These are phyloP conservation scores for Nasonovia ribisnigri DNA, from an alignment of 2,888 invertebrate species.

Conservation along the genomic window DNA sequence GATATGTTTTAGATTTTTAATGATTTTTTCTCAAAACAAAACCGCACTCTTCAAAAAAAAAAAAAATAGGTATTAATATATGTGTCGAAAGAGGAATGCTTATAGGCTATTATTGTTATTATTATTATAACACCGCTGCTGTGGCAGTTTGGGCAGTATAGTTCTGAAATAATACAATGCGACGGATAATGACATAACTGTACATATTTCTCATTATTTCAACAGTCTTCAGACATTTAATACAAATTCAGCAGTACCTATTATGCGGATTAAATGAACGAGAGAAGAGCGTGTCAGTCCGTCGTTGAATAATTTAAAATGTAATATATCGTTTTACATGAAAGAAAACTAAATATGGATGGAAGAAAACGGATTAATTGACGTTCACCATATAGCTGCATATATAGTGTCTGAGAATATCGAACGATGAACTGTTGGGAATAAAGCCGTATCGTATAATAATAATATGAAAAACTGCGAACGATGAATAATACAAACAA, in stretches of 20 bases:
- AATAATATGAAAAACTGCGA: constrained; percentile 14
- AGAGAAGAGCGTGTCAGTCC: neutral
- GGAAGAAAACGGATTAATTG: constrained; percentile 12
- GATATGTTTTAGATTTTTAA: neutral
- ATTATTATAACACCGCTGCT: no score
- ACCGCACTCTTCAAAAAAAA: neutral
- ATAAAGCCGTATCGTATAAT: neutral
- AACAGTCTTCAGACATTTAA: neutral
- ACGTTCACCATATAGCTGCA: neutral
- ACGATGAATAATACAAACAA: neutral
- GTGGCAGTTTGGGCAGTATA: no score
- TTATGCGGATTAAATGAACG: neutral
- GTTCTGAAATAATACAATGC: neutral
- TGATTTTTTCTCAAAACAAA: neutral
- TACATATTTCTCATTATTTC: neutral
- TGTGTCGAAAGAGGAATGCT: neutral
- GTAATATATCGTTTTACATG: neutral
- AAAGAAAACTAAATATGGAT: neutral
- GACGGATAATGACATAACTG: neutral
- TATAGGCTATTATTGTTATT: neutral
- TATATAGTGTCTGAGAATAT: neutral
- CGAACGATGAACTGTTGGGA: neutral
- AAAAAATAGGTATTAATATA: neutral
- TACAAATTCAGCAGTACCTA: neutral
- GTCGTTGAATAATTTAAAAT: neutral